phyloP scores from a whole-genome alignment of 2,113 vertebrate genomes.

The Menidia beryllina region DNA sequence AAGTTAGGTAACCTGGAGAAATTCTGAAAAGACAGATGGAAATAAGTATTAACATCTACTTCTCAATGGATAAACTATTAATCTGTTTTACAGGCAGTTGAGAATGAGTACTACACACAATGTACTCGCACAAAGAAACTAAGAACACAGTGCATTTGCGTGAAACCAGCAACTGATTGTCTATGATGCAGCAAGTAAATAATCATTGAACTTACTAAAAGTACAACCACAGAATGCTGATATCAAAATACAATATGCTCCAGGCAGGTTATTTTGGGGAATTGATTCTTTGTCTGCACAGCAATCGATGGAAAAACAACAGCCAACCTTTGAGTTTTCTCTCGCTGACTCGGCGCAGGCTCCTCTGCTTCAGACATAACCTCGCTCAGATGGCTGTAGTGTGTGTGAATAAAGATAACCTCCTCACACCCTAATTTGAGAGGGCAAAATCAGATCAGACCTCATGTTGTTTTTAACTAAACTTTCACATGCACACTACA shows the following conservation, averaged over 20 bases:
- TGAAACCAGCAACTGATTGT: not conserved
- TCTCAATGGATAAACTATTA: not conserved
- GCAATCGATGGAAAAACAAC: not conserved
- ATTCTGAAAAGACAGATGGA: slow-evolving; percentile 43
- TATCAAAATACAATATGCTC: not conserved
- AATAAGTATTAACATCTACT: not conserved
- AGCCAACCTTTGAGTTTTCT: slow-evolving; percentile 46
- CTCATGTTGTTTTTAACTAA: not conserved
- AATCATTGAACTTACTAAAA: too few relatives aligned
- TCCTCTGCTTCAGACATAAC: slow-evolving; percentile 50
- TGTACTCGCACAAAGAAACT: not conserved
- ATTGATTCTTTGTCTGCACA: not conserved
- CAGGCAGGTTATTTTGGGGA: not conserved
- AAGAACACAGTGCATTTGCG: not conserved
- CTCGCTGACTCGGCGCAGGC: slow-evolving; percentile 38
- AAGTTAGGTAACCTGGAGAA: slow-evolving; percentile 65
- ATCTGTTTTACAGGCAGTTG: too few relatives aligned
- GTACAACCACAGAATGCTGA: too few relatives aligned
- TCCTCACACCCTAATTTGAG: slow-evolving; percentile 71
- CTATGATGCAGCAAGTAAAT: too few relatives aligned
- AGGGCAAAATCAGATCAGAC: not conserved
- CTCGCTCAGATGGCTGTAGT: slow-evolving; percentile 77
- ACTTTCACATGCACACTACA: not conserved
- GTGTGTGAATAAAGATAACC: slow-evolving; percentile 80
- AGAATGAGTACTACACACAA: not conserved